Evolutionary conservation across 1,140 invertebrate genomes (phyloP).

Genomic region (Conus betulinus): DNA sequence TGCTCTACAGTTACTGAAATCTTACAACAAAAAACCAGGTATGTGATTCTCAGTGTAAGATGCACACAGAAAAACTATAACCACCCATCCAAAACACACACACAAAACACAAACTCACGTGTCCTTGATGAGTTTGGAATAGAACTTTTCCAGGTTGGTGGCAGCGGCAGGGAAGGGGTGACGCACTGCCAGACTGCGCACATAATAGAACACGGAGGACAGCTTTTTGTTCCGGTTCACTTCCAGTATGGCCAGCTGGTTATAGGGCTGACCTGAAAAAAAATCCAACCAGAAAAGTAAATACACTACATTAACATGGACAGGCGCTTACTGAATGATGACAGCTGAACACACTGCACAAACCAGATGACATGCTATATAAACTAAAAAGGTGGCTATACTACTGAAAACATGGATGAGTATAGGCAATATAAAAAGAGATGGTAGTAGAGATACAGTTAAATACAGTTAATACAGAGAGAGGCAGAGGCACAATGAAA

Average conservation of each 20-base stretch:
- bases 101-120: slow-evolving; percentile 52
- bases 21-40: too few species aligned
- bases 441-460: too few species aligned
- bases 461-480: too few species aligned
- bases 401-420: too few species aligned
- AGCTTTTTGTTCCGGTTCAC: slow-evolving; percentile 88
- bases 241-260: slow-evolving; percentile 89
- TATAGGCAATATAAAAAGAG: too few species aligned
- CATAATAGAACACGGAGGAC: slow-evolving; percentile 89
- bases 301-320: background rate
- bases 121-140: slow-evolving; percentile 77
- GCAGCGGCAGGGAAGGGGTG: slow-evolving; percentile 89
- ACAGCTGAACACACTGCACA: background rate
- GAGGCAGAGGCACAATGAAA: too few species aligned
- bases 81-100: background rate
- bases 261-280: slow-evolving; percentile 85
- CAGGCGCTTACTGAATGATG: background rate
- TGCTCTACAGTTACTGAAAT: too few species aligned
- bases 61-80: too few species aligned
- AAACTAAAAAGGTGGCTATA: too few species aligned
- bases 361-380: too few species aligned
- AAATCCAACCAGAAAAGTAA: background rate
- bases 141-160: slow-evolving; percentile 84
- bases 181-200: slow-evolving; percentile 86
- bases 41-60: too few species aligned